Evolutionary conservation across 1,140 invertebrate genomes (phyloP).

Genomic region (Listronotus oregonensis): DNA sequence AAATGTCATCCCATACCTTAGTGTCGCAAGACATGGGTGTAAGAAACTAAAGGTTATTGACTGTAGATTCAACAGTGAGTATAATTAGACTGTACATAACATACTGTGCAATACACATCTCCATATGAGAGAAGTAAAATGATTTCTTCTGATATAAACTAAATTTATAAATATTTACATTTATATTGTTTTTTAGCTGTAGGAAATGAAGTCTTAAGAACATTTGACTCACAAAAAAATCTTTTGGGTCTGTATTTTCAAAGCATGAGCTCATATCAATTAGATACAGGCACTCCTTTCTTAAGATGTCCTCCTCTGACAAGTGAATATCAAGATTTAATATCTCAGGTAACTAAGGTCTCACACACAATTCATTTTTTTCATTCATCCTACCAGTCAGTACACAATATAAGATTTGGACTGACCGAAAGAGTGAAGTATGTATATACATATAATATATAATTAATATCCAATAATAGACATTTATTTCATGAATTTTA

Average conservation of each 20-base stretch:
- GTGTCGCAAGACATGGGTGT: slow-evolving; percentile 45
- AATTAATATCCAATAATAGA: too few relatives aligned
- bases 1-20: slow-evolving; percentile 44
- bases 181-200: slow-evolving; percentile 35
- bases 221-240: slow-evolving; percentile 29
- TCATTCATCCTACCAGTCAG: too few relatives aligned
- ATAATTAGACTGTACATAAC: background rate
- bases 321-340: slow-evolving; percentile 9
- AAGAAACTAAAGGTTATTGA: slow-evolving; percentile 47
- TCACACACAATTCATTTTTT: too few relatives aligned
- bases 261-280: slow-evolving; percentile 39
- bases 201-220: slow-evolving; percentile 37
- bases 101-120: too few relatives aligned
- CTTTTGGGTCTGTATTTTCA: slow-evolving; percentile 43
- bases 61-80: slow-evolving; percentile 41
- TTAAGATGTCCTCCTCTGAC: slow-evolving; percentile 8
- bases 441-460: background rate
- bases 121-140: too few relatives aligned
- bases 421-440: too few relatives aligned
- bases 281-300: slow-evolving; percentile 31
- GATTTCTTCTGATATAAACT: too few relatives aligned
- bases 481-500: too few relatives aligned
- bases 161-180: background rate
- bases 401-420: too few relatives aligned
- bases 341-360: slow-evolving; percentile 7